Percentiles rank a stretch among this genome's conserved stretches.
Evolutionary conservation across 1,140 invertebrate genomes (phyloP).

Genomic region (Ceratoteleas bidentatus): DNA sequence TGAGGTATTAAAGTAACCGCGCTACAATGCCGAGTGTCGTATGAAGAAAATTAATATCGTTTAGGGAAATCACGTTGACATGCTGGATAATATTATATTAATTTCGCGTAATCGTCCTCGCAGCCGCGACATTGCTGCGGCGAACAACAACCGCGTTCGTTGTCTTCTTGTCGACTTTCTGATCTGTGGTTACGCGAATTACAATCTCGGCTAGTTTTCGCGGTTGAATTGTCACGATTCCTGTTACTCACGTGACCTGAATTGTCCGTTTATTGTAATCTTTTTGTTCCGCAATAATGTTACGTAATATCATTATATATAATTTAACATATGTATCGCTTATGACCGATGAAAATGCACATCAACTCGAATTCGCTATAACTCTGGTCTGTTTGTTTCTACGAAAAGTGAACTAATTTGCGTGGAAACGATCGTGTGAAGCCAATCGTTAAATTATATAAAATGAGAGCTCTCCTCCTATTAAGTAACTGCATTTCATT

Average conservation of each 20-base stretch:
- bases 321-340: constrained; percentile 1
- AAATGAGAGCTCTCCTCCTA: neutral
- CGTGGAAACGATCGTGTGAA: neutral
- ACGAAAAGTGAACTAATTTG: neutral
- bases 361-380: neutral
- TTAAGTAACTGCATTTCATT: neutral
- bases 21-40: constrained; percentile 17
- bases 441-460: neutral
- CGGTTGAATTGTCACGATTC: constrained; percentile 58
- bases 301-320: constrained; percentile 22
- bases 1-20: constrained; percentile 10
- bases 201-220: constrained; percentile 38
- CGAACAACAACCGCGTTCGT: constrained; percentile 32
- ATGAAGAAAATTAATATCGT: constrained; percentile 37
- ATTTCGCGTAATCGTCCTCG: constrained; percentile 35
- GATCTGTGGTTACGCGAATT: constrained; percentile 46
- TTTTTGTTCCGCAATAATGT: constrained; percentile 17
- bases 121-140: constrained; percentile 36
- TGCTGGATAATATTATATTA: constrained; percentile 47
- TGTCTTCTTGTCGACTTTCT: constrained; percentile 32
- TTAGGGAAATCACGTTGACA: constrained; percentile 38
- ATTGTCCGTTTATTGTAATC: constrained; percentile 35
- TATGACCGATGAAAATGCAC: neutral
- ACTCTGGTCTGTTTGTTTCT: neutral
- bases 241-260: constrained; percentile 25